Evolutionary conservation across 1,140 invertebrate genomes (phyloP).

Genomic region (Hyposmocoma kahamanoa): DNA sequence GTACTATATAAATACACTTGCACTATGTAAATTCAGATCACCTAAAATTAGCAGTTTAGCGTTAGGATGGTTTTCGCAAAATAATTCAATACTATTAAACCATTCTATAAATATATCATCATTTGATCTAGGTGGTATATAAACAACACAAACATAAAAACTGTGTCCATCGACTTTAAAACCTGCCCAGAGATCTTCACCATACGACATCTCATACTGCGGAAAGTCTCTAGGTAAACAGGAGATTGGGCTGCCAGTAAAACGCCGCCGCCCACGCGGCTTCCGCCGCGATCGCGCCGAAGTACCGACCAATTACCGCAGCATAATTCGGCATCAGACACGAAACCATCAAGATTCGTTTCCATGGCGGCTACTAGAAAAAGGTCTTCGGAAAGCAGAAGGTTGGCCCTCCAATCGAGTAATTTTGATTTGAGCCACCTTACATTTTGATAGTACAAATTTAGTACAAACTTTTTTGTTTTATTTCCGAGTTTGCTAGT

Average conservation of each 20-base stretch:
- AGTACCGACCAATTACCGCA: neutral
- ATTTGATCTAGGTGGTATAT: constrained; percentile 1
- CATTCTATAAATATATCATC: constrained; percentile 3
- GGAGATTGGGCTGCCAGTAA: neutral
- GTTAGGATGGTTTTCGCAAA: neutral
- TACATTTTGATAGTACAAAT: constrained; percentile 9
- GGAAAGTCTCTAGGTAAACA: neutral
- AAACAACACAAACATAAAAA: constrained; percentile 5
- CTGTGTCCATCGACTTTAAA: neutral
- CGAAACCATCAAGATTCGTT: neutral
- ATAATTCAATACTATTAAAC: constrained; percentile 7
- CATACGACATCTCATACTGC: neutral
- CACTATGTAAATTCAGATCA: constrained; percentile 8
- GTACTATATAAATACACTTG: neutral
- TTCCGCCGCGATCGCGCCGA: neutral
- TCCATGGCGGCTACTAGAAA: constrained; percentile 4
- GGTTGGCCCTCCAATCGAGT: neutral
- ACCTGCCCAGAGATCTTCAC: constrained; percentile 1
- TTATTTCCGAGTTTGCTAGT: too few relatives aligned
- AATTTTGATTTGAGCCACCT: constrained; percentile 7
- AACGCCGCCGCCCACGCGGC: neutral
- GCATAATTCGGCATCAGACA: neutral
- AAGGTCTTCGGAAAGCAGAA: neutral
- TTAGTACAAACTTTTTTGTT: too few relatives aligned
- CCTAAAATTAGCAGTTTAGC: constrained; percentile 1